Conservation (phyloP, 2,113 vertebrate species). For the Myotis lucifugus region DNA sequence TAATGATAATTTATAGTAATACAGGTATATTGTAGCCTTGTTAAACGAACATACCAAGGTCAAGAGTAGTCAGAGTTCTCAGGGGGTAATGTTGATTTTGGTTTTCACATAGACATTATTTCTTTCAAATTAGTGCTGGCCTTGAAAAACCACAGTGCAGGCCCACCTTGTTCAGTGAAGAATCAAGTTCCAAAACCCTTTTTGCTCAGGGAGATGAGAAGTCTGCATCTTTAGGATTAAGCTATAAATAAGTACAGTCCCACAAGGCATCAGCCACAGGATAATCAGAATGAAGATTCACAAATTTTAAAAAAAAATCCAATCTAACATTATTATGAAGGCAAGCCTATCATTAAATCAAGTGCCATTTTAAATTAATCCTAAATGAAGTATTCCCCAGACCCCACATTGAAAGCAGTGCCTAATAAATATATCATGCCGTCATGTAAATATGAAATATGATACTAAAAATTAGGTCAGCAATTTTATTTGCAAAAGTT, state of each 20-base stretch:
- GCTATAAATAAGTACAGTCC: neutral
- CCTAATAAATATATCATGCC: neutral
- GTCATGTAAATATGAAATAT: neutral
- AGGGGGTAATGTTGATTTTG: neutral
- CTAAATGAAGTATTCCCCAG: slow-evolving; percentile 38
- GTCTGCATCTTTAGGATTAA: neutral
- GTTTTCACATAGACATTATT: neutral
- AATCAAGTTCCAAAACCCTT: neutral
- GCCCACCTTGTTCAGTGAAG: accelerated
- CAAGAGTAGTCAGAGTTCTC: neutral
- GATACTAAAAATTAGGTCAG: neutral
- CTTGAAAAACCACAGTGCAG: neutral
- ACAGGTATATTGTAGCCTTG: neutral
- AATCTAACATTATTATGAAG: neutral
- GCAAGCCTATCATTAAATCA: slow-evolving; percentile 50
- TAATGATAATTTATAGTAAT: neutral
- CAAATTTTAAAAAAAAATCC: neutral
- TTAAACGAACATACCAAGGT: neutral
- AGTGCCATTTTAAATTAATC: slow-evolving; percentile 49
- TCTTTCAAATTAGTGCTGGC: neutral
- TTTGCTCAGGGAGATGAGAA: neutral
- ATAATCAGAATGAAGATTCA: neutral
- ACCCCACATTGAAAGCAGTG: neutral
- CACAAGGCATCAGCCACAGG: neutral
- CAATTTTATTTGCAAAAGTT: neutral